Conservation (phyloP, 2,113 vertebrate genomes). For the Limnothrissa miodon region DNA sequence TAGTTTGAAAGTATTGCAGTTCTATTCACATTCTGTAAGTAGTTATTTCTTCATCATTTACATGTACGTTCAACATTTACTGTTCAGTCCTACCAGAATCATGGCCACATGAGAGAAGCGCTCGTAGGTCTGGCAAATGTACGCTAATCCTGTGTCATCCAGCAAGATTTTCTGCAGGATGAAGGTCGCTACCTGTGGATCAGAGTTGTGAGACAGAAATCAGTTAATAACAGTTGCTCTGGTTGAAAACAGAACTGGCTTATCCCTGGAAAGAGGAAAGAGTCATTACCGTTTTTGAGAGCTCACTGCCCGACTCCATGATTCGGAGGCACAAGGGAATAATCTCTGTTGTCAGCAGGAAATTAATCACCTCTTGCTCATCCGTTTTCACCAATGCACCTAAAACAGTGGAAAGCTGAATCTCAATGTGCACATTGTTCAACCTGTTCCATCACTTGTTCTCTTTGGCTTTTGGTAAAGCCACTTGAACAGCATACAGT, state of each 20-base stretch:
- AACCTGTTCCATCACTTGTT: background rate
- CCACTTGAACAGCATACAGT: background rate
- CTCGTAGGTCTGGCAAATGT: conserved; percentile 97
- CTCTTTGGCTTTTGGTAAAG: background rate
- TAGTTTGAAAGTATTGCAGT: background rate
- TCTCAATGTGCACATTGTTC: background rate
- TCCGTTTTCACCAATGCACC: conserved; percentile 97
- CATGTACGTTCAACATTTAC: background rate
- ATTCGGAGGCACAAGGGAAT: conserved; percentile 97
- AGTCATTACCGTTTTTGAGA: conserved; percentile 89
- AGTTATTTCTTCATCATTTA: background rate
- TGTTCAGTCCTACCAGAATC: conserved; percentile 83
- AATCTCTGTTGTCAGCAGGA: conserved; percentile 96
- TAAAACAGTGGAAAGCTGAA: conserved; percentile 55
- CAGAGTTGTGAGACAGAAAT: background rate
- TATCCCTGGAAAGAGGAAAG: background rate
- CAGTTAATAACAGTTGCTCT: background rate
- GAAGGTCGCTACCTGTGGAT: conserved; percentile 89
- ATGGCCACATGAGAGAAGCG: conserved; percentile 97
- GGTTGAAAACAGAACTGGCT: background rate
- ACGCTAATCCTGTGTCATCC: conserved; percentile 96
- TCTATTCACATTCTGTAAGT: background rate
- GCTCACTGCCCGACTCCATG: conserved; percentile 98
- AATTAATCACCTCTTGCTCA: conserved; percentile 98
- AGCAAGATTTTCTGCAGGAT: conserved; percentile 97